Evolutionary conservation across 1,140 invertebrate species (phyloP).

Genomic region (Eueides isabella): DNA sequence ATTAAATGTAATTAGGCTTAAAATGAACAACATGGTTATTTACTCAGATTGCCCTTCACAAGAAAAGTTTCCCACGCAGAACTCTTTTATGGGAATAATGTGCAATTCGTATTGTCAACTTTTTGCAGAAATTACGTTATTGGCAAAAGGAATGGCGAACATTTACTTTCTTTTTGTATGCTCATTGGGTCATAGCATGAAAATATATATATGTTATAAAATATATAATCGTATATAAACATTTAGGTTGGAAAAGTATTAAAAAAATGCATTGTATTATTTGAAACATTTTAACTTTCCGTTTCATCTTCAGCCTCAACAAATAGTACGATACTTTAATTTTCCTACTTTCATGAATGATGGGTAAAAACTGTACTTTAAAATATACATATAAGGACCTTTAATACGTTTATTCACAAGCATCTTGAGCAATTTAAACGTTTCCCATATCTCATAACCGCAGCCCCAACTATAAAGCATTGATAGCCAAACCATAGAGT

Average conservation of each 20-base stretch:
- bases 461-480: constrained; percentile 63
- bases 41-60: not conserved
- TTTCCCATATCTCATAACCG: constrained; percentile 33
- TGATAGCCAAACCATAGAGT: constrained; percentile 53
- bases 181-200: no score
- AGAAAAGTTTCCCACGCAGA: not conserved
- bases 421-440: constrained; percentile 24
- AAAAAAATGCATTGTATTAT: no score
- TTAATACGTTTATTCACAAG: constrained; percentile 1
- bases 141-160: not conserved
- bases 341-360: no score
- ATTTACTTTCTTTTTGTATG: not conserved
- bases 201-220: no score
- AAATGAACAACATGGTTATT: constrained; percentile 18
- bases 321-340: no score
- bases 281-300: no score
- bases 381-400: not conserved
- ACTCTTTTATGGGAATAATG: not conserved
- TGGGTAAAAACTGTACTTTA: no score
- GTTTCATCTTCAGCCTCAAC: no score
- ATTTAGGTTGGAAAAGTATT: no score
- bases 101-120: not conserved
- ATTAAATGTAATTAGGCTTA: constrained; percentile 36
- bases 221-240: no score
- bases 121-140: not conserved